Percentiles rank a stretch among this genome's conserved stretches.
These are phyloP conservation scores for Rhyacophila evoluta DNA, from an alignment of 2,888 invertebrate species.

Conservation along the genomic window DNA sequence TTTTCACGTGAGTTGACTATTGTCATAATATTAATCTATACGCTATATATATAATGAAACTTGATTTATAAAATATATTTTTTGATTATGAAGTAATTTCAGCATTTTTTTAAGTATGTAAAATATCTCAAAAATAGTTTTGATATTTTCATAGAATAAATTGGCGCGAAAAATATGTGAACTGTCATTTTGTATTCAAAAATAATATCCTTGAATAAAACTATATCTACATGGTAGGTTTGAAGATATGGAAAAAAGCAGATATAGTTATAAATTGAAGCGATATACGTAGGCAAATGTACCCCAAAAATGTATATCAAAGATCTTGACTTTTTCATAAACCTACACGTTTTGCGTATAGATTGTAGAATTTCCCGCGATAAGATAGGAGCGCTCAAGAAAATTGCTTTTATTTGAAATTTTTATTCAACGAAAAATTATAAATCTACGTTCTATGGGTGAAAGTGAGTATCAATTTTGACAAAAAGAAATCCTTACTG, in stretches of 20 bases:
- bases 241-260: background rate
- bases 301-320: conserved; percentile 8
- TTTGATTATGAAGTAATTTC: too few relatives aligned
- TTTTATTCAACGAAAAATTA: background rate
- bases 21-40: too few relatives aligned
- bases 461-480: background rate
- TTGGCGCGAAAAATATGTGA: background rate
- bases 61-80: too few relatives aligned
- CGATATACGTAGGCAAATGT: background rate
- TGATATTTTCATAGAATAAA: too few relatives aligned
- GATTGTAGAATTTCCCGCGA: conserved; percentile 21
- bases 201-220: conserved; percentile 9
- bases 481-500: too few relatives aligned
- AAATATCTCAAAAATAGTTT: too few relatives aligned
- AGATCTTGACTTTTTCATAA: conserved; percentile 23
- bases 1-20: too few relatives aligned
- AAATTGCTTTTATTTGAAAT: conserved; percentile 19
- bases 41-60: too few relatives aligned
- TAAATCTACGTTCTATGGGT: background rate
- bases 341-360: conserved; percentile 16
- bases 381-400: background rate
- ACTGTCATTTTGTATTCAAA: conserved; percentile 12
- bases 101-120: too few relatives aligned
- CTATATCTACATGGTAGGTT: background rate
- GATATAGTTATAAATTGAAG: conserved; percentile 14